Evolutionary conservation across 2,888 invertebrate genomes (phyloP), one percentile per base, ranked within the genome.

Genomic region (Lacanobia oleracea): DNA sequence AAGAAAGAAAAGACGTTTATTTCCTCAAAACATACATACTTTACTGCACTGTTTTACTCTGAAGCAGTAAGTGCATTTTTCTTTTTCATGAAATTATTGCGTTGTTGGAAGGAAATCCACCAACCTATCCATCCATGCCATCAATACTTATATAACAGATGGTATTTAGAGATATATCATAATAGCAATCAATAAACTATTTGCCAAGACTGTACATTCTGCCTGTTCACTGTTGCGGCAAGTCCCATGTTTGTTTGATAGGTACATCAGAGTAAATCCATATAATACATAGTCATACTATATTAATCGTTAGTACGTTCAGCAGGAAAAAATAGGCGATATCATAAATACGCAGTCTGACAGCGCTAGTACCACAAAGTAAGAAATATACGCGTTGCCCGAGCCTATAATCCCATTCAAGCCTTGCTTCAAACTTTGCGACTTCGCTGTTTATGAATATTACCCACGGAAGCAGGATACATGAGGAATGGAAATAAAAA

Each of bases 331-430:
- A 76, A 76, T 72, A 51, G 64, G 45, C 72, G 40, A 76, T 72
- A 65, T 61, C 77, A 77, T 77, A 76, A 77, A 77, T 72, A 72
- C 45, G 64, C 54, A 51, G 64, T 56, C 65, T 72, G 76, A 77
- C 78, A 76, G 65, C 64, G 61, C 60, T 76, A 76, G 72, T 77
- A 77, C 75, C 54, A 77, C 77, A 72, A 76, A 76, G 75, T 65
- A 77, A 77, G 75, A 77, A 65, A 77, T 76, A 76, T 77, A 64
- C 50, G 75, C 54, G 21, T 72, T 54, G 60, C 72, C 64, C 64
- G 60, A 61, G 64, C 77, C 60, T 72, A 61, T 77, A 72, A 76
- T 72, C 77, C 64, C 54, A 72, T 76, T 72, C 77, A 76, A 76
- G 54, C 72, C 72, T 76, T 72, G 60, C 77, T 77, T 77, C 76